Conservation (phyloP, 2,888 invertebrate species). For the Axea sp. region DNA sequence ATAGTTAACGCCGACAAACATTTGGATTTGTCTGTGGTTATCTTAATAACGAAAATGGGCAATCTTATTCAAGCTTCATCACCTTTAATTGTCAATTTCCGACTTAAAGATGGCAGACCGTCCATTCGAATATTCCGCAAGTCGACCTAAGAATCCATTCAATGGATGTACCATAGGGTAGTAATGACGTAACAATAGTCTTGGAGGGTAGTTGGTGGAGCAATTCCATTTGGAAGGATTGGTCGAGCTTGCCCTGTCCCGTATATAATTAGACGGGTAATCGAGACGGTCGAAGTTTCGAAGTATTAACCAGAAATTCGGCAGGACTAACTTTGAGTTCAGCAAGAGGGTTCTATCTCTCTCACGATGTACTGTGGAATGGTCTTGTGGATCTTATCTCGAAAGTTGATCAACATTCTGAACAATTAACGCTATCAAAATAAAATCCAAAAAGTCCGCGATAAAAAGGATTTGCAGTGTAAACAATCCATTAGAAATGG, state of each 20-base stretch:
- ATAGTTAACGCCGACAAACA: background rate
- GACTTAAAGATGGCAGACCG: background rate
- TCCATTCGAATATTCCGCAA: slow-evolving; percentile 1
- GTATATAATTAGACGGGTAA: slow-evolving; percentile 78
- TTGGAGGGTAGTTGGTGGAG: slow-evolving; percentile 68
- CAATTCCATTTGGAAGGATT: slow-evolving; percentile 73
- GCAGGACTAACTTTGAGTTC: slow-evolving; percentile 30
- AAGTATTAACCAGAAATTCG: slow-evolving; percentile 50
- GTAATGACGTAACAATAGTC: slow-evolving; percentile 78
- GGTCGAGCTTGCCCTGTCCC: slow-evolving; percentile 68
- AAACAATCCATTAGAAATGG: slow-evolving; percentile 36
- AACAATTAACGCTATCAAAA: slow-evolving; percentile 49
- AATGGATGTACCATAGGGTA: slow-evolving; percentile 70
- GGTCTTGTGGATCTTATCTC: slow-evolving; percentile 46
- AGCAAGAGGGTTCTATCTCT: slow-evolving; percentile 29
- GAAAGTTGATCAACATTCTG: slow-evolving; percentile 31
- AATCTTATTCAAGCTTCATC: background rate
- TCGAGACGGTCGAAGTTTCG: slow-evolving; percentile 69
- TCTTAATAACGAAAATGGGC: background rate
- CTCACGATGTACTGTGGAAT: slow-evolving; percentile 27
- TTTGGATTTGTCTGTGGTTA: background rate
- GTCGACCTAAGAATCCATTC: slow-evolving; percentile 27
- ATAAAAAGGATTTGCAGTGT: slow-evolving; percentile 16
- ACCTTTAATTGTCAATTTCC: slow-evolving; percentile 9
- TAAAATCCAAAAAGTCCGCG: slow-evolving; percentile 1